Percentiles rank a stretch among this genome's conserved stretches.
Conservation (phyloP, 2,113 vertebrate species). For the Plotosus lineatus region DNA sequence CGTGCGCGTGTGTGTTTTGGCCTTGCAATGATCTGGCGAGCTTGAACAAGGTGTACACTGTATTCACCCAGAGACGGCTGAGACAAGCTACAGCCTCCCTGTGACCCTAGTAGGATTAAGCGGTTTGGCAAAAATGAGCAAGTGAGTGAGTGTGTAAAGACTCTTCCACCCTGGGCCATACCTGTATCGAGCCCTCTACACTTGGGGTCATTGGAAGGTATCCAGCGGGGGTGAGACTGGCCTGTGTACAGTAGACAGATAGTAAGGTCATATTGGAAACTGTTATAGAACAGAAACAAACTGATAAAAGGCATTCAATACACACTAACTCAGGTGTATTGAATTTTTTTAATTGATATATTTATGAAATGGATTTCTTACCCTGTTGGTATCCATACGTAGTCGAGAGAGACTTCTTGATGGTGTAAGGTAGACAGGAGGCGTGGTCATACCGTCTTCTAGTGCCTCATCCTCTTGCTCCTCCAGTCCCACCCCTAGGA, state of each 20-base stretch:
- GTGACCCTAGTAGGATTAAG: too few species aligned
- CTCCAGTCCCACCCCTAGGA: conserved; percentile 74
- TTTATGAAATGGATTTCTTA: conserved; percentile 23
- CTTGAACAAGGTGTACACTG: too few species aligned
- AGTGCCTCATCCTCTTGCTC: conserved; percentile 65
- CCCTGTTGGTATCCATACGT: conserved; percentile 66
- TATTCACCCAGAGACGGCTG: too few species aligned
- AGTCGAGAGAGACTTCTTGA: conserved; percentile 64
- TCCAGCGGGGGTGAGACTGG: conserved; percentile 72
- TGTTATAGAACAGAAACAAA: background rate
- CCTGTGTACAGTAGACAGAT: conserved; percentile 61
- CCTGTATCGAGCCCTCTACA: conserved; percentile 73
- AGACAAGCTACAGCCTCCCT: too few species aligned
- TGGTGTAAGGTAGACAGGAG: conserved; percentile 60
- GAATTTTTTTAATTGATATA: conserved; percentile 1
- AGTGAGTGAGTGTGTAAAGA: too few species aligned
- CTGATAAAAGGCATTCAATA: background rate
- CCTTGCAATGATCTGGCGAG: too few species aligned
- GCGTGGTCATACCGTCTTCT: conserved; percentile 60
- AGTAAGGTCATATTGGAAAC: background rate
- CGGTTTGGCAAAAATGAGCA: too few species aligned
- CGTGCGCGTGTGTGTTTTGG: too few species aligned
- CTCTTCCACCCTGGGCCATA: conserved; percentile 47
- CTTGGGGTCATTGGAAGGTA: conserved; percentile 89
- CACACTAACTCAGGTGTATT: background rate